Evolutionary conservation across 2,888 invertebrate genomes (phyloP).

Genomic region (Calephelis perditalis): DNA sequence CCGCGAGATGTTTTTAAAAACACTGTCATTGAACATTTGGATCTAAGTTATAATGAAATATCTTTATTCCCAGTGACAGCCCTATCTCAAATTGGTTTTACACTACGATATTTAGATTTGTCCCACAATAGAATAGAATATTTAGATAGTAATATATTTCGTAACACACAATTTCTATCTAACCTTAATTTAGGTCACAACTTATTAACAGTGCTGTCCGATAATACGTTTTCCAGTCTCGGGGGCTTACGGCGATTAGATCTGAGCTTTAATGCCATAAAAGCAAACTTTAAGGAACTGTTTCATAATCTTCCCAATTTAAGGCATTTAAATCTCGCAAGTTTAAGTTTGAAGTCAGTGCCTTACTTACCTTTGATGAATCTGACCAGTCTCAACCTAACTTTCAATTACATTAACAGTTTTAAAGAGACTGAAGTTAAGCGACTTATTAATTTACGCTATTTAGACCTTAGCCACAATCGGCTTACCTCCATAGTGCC

Average conservation of each 20-base stretch:
- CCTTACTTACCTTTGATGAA: slow-evolving; percentile 88
- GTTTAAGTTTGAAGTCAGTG: slow-evolving; percentile 85
- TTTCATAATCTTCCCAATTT: slow-evolving; percentile 91
- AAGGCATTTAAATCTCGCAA: slow-evolving; percentile 86
- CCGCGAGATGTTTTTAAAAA: slow-evolving; percentile 89
- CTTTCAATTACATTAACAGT: slow-evolving; percentile 86
- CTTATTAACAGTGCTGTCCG: slow-evolving; percentile 89
- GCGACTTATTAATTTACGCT: slow-evolving; percentile 83
- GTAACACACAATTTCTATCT: slow-evolving; percentile 87
- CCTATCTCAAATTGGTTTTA: slow-evolving; percentile 87
- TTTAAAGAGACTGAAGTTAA: slow-evolving; percentile 84
- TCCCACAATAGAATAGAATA: slow-evolving; percentile 90
- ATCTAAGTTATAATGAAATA: slow-evolving; percentile 87
- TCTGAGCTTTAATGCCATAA: slow-evolving; percentile 87
- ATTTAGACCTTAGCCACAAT: slow-evolving; percentile 87
- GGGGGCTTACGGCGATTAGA: slow-evolving; percentile 88
- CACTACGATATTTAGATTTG: slow-evolving; percentile 87
- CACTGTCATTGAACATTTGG: slow-evolving; percentile 87
- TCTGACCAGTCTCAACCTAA: slow-evolving; percentile 88
- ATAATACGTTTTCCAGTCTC: slow-evolving; percentile 91
- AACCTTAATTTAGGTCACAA: slow-evolving; percentile 88
- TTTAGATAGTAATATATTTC: slow-evolving; percentile 91
- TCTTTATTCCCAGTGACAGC: slow-evolving; percentile 88
- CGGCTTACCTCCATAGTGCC: slow-evolving; percentile 85
- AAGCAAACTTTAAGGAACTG: slow-evolving; percentile 91